Evolutionary conservation across 1,140 invertebrate species (phyloP), one percentile per base, ranked within the genome.

Genomic region (Metaphire vulgaris): DNA sequence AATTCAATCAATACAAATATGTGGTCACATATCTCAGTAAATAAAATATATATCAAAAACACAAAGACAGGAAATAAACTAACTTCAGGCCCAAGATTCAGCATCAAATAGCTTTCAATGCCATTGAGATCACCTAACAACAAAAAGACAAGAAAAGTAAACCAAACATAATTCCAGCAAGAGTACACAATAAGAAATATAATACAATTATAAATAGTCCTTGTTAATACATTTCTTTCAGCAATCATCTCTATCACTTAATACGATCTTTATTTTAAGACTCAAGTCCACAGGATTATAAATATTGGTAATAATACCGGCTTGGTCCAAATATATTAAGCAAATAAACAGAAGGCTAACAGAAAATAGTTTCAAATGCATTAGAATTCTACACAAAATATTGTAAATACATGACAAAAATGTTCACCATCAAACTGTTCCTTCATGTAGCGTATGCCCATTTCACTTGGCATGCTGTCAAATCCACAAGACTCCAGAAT

Each of bases 401-500:
- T n/a, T n/a, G n/a, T n/a, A n/a, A n/a, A n/a, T n/a, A n/a, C n/a
- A n/a, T n/a, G n/a, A n/a, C n/a, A n/a, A 66, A 67, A 78, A 76
- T 28, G 72, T 75, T 29, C 79, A 82, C 81, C 85, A 74, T 80
- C 78, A 79, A 85, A 84, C 29, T 84, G 79, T 29, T 82, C 73
- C 64, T 79, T 79, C 1, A 93, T 83, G 82, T 89, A 94, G 15
- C 91, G 82, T 0, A 92, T 83, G 2, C 96, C 96, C 83, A 95
- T 87, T 83, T 98, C 96, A 67, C 89, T 89, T 1, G 95, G 95
- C 80, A 98, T 92, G 75, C 83, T 88, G 81, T 96, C 95, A 83
- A 95, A 93, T 0, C 95, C 96, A 87, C 95, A 97, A 16, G 93
- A 91, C 79, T 92, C 93, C 16, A 98, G 86, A 14, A 97, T 87